Evolutionary conservation across 2,888 invertebrate genomes (phyloP).

Genomic region (Agriotes lineatus): DNA sequence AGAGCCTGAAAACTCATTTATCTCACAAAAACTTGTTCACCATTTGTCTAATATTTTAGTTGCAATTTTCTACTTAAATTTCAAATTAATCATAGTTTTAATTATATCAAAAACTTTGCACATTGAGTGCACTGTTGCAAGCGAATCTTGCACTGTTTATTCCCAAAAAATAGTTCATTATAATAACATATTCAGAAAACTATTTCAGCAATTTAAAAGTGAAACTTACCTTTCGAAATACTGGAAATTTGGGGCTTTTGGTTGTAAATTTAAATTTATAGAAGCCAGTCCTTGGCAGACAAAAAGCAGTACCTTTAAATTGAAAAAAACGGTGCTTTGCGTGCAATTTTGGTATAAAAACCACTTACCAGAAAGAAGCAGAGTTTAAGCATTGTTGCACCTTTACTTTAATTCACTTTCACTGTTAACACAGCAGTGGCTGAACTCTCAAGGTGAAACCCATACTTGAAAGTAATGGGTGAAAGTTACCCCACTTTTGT

Average conservation of each 20-base stretch:
- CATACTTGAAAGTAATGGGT: constrained; percentile 42
- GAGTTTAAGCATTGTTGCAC: constrained; percentile 34
- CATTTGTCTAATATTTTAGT: too few relatives aligned
- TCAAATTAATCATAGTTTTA: too few relatives aligned
- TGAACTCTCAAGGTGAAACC: constrained; percentile 50
- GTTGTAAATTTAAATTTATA: constrained; percentile 58
- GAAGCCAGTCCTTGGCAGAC: constrained; percentile 27
- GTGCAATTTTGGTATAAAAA: neutral
- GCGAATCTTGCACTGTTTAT: too few relatives aligned
- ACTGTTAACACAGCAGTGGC: constrained; percentile 42
- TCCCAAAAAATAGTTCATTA: too few relatives aligned
- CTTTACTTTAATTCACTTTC: constrained; percentile 38
- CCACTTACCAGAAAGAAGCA: constrained; percentile 38
- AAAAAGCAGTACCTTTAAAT: constrained; percentile 32
- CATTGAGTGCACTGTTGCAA: too few relatives aligned
- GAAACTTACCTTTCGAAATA: constrained; percentile 89
- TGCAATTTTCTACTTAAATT: too few relatives aligned
- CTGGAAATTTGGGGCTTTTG: constrained; percentile 88
- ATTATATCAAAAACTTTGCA: too few relatives aligned
- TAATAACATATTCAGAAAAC: too few relatives aligned
- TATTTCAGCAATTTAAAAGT: too few relatives aligned
- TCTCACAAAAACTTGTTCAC: too few relatives aligned
- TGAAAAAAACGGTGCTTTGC: constrained; percentile 24
- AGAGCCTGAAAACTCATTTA: too few relatives aligned
- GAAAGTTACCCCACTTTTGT: constrained; percentile 48